Conservation (phyloP, 2,797 vertebrate species). For the Enteromius fasciolatus region DNA sequence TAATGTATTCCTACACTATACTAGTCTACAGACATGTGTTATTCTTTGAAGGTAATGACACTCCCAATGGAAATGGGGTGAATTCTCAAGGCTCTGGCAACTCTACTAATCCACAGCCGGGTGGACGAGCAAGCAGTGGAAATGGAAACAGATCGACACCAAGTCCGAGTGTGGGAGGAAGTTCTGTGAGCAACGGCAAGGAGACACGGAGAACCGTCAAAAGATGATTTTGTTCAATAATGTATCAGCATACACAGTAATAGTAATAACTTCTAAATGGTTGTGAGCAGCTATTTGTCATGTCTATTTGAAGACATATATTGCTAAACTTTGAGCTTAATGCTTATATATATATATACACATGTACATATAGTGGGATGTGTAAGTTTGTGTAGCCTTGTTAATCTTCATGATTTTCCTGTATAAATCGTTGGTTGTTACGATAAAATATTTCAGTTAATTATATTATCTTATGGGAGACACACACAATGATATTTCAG, state of each 20-base stretch:
- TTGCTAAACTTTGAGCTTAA: neutral
- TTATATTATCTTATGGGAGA: too few relatives aligned
- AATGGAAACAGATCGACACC: slow-evolving; percentile 75
- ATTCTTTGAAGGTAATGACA: slow-evolving; percentile 72
- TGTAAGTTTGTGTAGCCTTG: too few relatives aligned
- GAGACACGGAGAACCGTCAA: slow-evolving; percentile 82
- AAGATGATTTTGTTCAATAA: slow-evolving; percentile 71
- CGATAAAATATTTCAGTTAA: too few relatives aligned
- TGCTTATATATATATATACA: neutral
- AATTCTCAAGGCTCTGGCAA: slow-evolving; percentile 65
- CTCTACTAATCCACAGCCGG: slow-evolving; percentile 63
- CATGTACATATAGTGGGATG: too few relatives aligned
- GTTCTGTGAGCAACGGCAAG: slow-evolving; percentile 82
- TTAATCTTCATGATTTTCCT: too few relatives aligned
- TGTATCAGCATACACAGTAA: neutral
- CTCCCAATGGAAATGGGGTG: slow-evolving; percentile 79
- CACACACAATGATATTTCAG: too few relatives aligned
- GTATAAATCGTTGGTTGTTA: too few relatives aligned
- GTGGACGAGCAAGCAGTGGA: slow-evolving; percentile 73
- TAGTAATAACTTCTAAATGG: neutral
- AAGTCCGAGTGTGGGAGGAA: slow-evolving; percentile 68
- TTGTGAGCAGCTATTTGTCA: slow-evolving; percentile 2
- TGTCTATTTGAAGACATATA: neutral
- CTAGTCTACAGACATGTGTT: neutral
- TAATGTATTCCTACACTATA: neutral